Evolutionary conservation across 2,797 vertebrate genomes (phyloP), one percentile per base, ranked within the genome.

Genomic region (Rhinogobio ventralis): DNA sequence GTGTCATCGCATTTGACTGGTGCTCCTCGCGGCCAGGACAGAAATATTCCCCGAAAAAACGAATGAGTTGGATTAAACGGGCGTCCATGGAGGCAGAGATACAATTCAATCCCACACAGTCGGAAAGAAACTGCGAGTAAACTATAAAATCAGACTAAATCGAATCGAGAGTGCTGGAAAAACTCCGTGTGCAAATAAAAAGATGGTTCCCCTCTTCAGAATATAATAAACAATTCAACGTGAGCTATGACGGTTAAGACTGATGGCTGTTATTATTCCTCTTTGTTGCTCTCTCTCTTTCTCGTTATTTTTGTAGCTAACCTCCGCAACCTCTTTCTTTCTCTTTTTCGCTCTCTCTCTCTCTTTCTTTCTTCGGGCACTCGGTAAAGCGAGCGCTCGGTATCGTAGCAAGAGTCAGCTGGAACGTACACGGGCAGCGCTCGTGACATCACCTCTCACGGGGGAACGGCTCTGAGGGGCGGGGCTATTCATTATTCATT

Each of bases 341-440:
- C 86, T 79, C 79, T 49, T 81, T 72, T 69, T 53, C 84, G 83
- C 55, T 57, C 23, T 55, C 86, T 81, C 74, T 57, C 85, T 87
- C 88, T 79, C 84, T 80, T 2, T 81, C 82, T 72, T 49, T 76
- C 82, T 77, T 20, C 62, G 20, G 84, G 89, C 73, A 89, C 88
- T 91, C 89, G 91, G 82, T 84, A 66, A 69, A 68, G 75, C 86
- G 73, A 77, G 85, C 84, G 85, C 89, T 81, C 64, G 75, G 42
- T 84, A 82, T 73, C 88, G 90, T 88, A 84, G 90, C 86, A 72
- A 83, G 87, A 90, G 95, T 96, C 95, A 95, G 95, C 94, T 96
- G 95, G 94, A 95, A 94, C 93, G 93, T 95, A 95, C 95, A 96
- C 95, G 95, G 94, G 95, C 94, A 81, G 93, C 92, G 89, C 88